Evolutionary conservation across 2,113 vertebrate species (phyloP).

Genomic region (Tragulus kanchil): DNA sequence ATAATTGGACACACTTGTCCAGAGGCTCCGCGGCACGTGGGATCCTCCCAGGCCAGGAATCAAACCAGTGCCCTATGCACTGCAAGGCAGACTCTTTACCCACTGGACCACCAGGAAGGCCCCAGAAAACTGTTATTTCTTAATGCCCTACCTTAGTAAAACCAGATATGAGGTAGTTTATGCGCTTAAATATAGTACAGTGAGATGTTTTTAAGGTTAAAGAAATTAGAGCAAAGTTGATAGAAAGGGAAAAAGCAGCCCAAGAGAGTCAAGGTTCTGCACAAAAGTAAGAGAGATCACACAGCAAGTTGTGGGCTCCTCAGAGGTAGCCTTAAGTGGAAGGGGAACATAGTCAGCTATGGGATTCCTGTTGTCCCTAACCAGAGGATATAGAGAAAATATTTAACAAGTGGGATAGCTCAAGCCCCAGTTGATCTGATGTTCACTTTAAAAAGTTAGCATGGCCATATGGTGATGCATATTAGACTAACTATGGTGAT

Average conservation of each 20-base stretch:
- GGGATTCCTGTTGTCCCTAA: neutral
- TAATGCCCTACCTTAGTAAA: neutral
- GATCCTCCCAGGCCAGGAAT: too few relatives aligned
- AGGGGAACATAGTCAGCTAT: neutral
- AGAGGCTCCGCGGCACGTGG: too few relatives aligned
- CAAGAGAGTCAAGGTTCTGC: neutral
- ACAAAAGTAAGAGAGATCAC: neutral
- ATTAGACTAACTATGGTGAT: neutral
- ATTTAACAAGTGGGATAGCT: neutral
- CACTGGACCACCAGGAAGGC: too few relatives aligned
- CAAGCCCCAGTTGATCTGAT: neutral
- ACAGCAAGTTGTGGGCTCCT: neutral
- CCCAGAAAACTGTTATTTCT: neutral
- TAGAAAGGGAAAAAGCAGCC: neutral
- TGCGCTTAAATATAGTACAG: neutral
- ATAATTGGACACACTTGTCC: too few relatives aligned
- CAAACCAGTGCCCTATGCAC: too few relatives aligned
- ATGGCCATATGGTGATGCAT: neutral
- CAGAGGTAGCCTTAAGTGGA: neutral
- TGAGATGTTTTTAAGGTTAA: neutral
- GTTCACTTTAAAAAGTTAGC: neutral
- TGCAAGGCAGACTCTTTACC: too few relatives aligned
- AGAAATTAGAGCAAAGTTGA: conserved; percentile 16
- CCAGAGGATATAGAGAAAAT: neutral
- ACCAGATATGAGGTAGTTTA: neutral